A percentile compares a stretch with the other conserved stretches of the same genome.
Conservation (phyloP, 2,888 invertebrate species). For the Plebejus anna region DNA sequence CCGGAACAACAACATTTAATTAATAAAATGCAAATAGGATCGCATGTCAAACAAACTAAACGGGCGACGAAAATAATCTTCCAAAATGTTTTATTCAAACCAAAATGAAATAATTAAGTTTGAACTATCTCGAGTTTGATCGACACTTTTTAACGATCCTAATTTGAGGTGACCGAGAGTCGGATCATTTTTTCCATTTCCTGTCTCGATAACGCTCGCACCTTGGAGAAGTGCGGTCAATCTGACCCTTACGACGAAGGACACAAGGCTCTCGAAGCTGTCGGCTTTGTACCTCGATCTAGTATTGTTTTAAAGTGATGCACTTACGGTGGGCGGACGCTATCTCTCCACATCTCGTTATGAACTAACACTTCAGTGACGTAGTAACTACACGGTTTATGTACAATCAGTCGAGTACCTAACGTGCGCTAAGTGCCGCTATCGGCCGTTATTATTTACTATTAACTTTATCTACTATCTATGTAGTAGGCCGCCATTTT, state of each 20-base stretch:
- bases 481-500: constrained; percentile 14
- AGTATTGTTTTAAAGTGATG: constrained; percentile 21
- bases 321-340: constrained; percentile 14
- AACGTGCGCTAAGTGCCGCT: neutral
- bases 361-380: constrained; percentile 10
- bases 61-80: constrained; percentile 8
- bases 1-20: neutral
- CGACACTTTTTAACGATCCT: constrained; percentile 69
- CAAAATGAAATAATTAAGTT: constrained; percentile 63
- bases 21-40: neutral
- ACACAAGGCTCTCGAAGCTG: neutral
- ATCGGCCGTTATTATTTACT: constrained; percentile 8
- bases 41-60: neutral
- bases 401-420: constrained; percentile 10
- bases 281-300: neutral
- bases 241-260: neutral
- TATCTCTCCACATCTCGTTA: constrained; percentile 14
- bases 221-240: neutral
- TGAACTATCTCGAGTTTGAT: constrained; percentile 67
- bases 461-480: constrained; percentile 7
- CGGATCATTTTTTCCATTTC: constrained; percentile 29
- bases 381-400: constrained; percentile 2
- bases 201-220: constrained; percentile 22
- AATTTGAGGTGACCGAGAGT: constrained; percentile 41
- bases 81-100: constrained; percentile 45